phyloP scores from a whole-genome alignment of 1,140 invertebrate genomes.

The Xylocopa sonorina region DNA sequence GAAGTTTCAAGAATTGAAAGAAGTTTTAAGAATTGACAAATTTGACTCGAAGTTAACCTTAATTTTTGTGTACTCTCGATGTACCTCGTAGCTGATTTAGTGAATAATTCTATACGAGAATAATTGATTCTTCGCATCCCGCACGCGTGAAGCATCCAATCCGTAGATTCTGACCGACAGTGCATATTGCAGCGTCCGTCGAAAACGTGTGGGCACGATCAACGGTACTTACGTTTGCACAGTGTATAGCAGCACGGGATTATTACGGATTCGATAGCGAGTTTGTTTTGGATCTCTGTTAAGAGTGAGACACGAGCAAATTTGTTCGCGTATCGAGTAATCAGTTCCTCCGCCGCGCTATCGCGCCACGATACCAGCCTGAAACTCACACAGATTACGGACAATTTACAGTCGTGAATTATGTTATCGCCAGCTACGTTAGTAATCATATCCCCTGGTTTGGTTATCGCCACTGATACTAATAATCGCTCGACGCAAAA shows the following conservation, averaged over 20 bases:
- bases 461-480: too few species aligned
- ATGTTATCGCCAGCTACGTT: neutral
- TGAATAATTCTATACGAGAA: too few species aligned
- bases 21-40: too few species aligned
- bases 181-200: neutral
- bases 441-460: too few species aligned
- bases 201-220: neutral
- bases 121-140: too few species aligned
- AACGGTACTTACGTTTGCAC: neutral
- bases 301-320: neutral
- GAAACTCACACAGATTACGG: conserved; percentile 7
- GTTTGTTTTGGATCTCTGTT: conserved; percentile 5
- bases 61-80: too few species aligned
- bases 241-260: neutral
- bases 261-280: neutral
- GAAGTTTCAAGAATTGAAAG: too few species aligned
- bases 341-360: neutral
- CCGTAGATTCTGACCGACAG: neutral
- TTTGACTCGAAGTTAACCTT: too few species aligned
- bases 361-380: neutral
- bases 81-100: too few species aligned
- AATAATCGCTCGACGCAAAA: too few species aligned
- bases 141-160: neutral
- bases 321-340: neutral
- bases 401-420: neutral